Evolutionary conservation across 2,113 vertebrate species (phyloP), one percentile per base, ranked within the genome.

Genomic region (Microcebus jonahi): DNA sequence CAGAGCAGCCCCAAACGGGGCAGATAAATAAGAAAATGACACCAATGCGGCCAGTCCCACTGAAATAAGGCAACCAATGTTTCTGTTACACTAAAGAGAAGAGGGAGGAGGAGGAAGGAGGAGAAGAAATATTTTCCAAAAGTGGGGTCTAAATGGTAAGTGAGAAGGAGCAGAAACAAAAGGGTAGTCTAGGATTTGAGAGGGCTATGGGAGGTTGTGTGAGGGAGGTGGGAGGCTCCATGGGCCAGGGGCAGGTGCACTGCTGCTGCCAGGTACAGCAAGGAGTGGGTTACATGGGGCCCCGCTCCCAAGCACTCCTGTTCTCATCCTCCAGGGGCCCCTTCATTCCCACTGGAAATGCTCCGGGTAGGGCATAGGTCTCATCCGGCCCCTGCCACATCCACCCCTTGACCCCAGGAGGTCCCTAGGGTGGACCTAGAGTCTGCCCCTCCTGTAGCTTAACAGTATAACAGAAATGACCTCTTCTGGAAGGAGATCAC

Each of bases 191-290:
- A 34, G 88, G 45, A 23, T 50, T 45, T 67, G 4, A 61, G 27
- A 31, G 29, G 42, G n/a, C 70, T 65, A n/a, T 71, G 55, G 70
- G n/a, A 50, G 85, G 75, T 70, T 31, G 67, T 0, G 0, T 2
- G 79, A 63, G 55, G 91, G 65, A 48, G 75, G 77, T 31, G 63
- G 80, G 80, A 90, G 83, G 75, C 94, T 94, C 59, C 39, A 13
- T 73, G 70, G 93, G 17, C 93, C 94, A 77, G 96, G 76, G 84
- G 36, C 88, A 97, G 82, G 27, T 27, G 2, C 1, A 2, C 8
- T 53, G 3, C 27, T 31, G 8, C 31, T 15, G 13, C 48, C 57
- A 68, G 70, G 31, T 53, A 36, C 1, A 42, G 79, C 27, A 50
- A 42, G 53, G 63, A 29, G 14, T n/a, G n/a, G 39, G 25, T 45